Base-by-base conservation (phyloP, 2,888 invertebrate genomes). In the Apantesis nais region DNA sequence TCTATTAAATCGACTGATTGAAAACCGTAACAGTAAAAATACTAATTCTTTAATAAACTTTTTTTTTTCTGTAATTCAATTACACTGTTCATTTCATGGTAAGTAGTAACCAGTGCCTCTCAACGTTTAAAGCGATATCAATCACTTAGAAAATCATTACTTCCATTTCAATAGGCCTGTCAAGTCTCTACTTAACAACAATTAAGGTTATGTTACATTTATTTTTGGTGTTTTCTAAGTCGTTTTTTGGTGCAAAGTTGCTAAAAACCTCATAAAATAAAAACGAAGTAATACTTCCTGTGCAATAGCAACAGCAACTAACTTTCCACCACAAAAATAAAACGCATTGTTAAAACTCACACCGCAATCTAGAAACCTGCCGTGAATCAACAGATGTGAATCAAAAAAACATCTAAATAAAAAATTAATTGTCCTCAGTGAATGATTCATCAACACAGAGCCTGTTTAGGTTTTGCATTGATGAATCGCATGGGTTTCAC, bases 371-470 rank as follows among this genome's bases (percentile, higher is more conserved):
- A 65, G 5, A 65, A 22, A n/a, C 63, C 22, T 44, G 41, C 55
- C 63, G 60, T 48, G 64, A 67, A 71, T 67, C 25, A 67, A 71
- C 67, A n/a, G 44, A 67, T 12, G 58, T 25, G 29, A 66, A 68
- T 61, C 34, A 44, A 69, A 61, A 68, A 65, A 31, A 22, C 62
- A 29, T 66, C n/a, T 68, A 65, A 70, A 69, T n/a, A n/a, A n/a
- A n/a, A n/a, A n/a, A n/a, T n/a, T n/a, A n/a, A n/a, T n/a, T n/a
- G n/a, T n/a, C n/a, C n/a, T n/a, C n/a, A n/a, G n/a, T n/a, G n/a
- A n/a, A n/a, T n/a, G n/a, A n/a, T n/a, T n/a, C n/a, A n/a, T n/a
- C n/a, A n/a, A n/a, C n/a, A n/a, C n/a, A n/a, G n/a, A n/a, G n/a
- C n/a, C n/a, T n/a, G n/a, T n/a, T n/a, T n/a, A n/a, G n/a, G n/a